Evolutionary conservation across 2,888 invertebrate genomes (phyloP).

Genomic region (Eueremaeus valkanovi): DNA sequence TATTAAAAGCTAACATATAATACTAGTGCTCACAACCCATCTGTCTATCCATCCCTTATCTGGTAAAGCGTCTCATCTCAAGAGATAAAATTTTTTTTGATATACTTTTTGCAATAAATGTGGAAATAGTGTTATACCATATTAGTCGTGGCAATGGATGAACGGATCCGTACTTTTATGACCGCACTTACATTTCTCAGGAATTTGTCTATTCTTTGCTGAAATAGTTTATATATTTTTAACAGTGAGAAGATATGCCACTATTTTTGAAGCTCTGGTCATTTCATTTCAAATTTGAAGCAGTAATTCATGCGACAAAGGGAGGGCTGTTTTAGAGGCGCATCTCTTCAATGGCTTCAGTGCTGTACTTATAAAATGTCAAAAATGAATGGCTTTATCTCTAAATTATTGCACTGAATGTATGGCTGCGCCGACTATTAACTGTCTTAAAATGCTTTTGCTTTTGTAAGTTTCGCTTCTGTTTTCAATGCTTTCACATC

Average conservation of each 20-base stretch:
- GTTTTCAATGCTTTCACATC: neutral
- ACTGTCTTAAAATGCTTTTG: constrained; percentile 7
- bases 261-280: constrained; percentile 17
- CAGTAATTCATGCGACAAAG: constrained; percentile 29
- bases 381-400: constrained; percentile 23
- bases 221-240: neutral
- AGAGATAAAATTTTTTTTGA: neutral
- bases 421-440: constrained; percentile 4
- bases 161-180: neutral
- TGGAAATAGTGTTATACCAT: constrained; percentile 9
- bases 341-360: neutral
- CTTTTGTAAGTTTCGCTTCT: neutral
- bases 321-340: neutral
- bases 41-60: neutral
- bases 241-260: neutral
- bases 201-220: constrained; percentile 1
- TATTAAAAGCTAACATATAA: neutral
- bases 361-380: constrained; percentile 20
- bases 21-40: neutral
- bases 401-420: constrained; percentile 28
- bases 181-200: constrained; percentile 19
- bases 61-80: constrained; percentile 5
- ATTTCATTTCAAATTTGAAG: constrained; percentile 24
- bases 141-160: constrained; percentile 7
- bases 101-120: neutral